Percentiles rank a stretch among this genome's conserved stretches.
Conservation (phyloP, 2,797 vertebrate species). For the Rhodeus uyekii region DNA sequence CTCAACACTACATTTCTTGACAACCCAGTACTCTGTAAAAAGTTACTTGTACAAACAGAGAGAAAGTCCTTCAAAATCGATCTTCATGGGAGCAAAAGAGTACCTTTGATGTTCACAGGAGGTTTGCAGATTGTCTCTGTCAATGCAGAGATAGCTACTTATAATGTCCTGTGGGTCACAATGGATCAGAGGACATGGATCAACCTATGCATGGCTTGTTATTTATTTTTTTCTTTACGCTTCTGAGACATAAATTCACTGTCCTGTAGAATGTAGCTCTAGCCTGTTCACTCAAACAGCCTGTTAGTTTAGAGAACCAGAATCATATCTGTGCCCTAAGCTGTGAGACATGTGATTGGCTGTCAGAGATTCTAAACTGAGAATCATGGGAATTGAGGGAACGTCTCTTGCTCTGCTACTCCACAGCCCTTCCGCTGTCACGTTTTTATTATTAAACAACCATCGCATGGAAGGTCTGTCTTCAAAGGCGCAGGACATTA, state of each 20-base stretch:
- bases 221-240: too few species aligned
- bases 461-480: constrained; percentile 49
- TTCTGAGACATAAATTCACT: not conserved
- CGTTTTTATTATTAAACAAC: constrained; percentile 62
- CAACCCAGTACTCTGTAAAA: constrained; percentile 10
- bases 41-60: constrained; percentile 4
- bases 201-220: not conserved
- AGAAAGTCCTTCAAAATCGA: constrained; percentile 25
- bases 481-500: constrained; percentile 59
- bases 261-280: not conserved
- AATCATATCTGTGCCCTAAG: constrained; percentile 37
- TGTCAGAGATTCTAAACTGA: constrained; percentile 30
- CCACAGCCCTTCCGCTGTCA: constrained; percentile 51
- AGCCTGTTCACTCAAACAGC: not conserved
- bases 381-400: constrained; percentile 40
- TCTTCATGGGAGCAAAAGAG: constrained; percentile 33
- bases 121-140: constrained; percentile 37
- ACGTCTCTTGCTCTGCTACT: constrained; percentile 26
- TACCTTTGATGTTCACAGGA: constrained; percentile 55
- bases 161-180: constrained; percentile 44
- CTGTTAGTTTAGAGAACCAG: constrained; percentile 2
- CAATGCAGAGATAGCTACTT: constrained; percentile 18
- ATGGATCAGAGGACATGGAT: constrained; percentile 17
- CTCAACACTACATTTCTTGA: constrained; percentile 14
- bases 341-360: constrained; percentile 49